phyloP scores from a whole-genome alignment of 1,140 invertebrate species.

The Leptinotarsa lineolata region DNA sequence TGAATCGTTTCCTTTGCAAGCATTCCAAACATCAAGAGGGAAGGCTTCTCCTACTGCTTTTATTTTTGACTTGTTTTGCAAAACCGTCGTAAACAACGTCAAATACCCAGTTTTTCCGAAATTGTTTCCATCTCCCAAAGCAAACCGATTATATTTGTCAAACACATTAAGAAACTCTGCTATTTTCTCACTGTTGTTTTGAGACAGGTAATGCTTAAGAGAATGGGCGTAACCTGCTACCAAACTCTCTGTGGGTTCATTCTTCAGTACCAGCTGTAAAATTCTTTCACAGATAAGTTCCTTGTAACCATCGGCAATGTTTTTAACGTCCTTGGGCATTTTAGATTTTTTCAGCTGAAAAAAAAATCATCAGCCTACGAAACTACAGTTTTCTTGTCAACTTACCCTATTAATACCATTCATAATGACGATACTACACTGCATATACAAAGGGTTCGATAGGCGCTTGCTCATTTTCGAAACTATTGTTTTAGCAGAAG shows the following conservation, averaged over 20 bases:
- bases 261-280: slow-evolving; percentile 18
- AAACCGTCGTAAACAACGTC: slow-evolving; percentile 41
- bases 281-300: slow-evolving; percentile 17
- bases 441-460: slow-evolving; percentile 30
- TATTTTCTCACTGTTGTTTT: slow-evolving; percentile 32
- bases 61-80: slow-evolving; percentile 43
- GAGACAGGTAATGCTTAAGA: slow-evolving; percentile 30
- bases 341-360: slow-evolving; percentile 44
- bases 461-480: slow-evolving; percentile 33
- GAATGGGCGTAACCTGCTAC: slow-evolving; percentile 30
- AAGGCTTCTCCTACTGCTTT: slow-evolving; percentile 35
- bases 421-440: slow-evolving; percentile 30
- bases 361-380: background rate
- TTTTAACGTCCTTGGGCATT: slow-evolving; percentile 29
- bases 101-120: slow-evolving; percentile 36
- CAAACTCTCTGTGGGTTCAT: slow-evolving; percentile 21
- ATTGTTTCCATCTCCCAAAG: slow-evolving; percentile 27
- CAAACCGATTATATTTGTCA: slow-evolving; percentile 24
- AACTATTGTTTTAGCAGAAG: slow-evolving; percentile 32
- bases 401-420: slow-evolving; percentile 35
- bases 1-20: slow-evolving; percentile 36
- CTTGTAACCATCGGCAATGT: slow-evolving; percentile 23
- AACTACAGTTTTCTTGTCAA: background rate
- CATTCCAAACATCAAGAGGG: slow-evolving; percentile 43
- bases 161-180: slow-evolving; percentile 17